Base-by-base conservation (phyloP, 2,113 vertebrate species). In the Thamnaconus septentrionalis region DNA sequence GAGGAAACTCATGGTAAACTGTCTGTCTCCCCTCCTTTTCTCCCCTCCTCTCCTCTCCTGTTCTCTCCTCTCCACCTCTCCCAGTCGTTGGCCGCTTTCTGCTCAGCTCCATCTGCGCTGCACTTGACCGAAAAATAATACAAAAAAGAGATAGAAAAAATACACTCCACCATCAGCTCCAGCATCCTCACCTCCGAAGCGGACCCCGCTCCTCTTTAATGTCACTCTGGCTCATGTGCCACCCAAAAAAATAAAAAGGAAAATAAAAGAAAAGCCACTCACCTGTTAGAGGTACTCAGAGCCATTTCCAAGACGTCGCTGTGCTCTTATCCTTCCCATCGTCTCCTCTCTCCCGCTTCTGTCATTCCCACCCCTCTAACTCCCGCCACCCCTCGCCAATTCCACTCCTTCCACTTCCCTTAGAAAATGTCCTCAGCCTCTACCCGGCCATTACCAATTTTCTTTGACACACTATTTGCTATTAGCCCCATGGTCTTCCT, bases 371-470 rank as follows among this genome's bases (percentile, higher is more conserved):
- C 67, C 61, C 69, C 81, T 31, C 18, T 73, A 64, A 69, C 66
- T 82, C 71, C 68, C 73, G 72, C 76, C 75, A 3, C 64, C 72
- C 73, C 77, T 65, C 73, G 51, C 64, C 66, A 80, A 84, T 85
- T 80, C 73, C 53, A 57, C 69, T 71, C 76, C 74, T 76, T 84
- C 75, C 72, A 74, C 71, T 77, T 82, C 61, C 68, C 75, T 71
- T 75, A 78, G 18, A 82, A 75, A 80, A 84, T 18, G 40, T 76
- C 75, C 67, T 79, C 78, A 62, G 71, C 78, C 74, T 67, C 73
- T 70, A 81, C 63, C 76, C 73, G 66, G 80, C 84, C 81, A 83
- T 89, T 81, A 81, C 76, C 82, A 82, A 85, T 88, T 84, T 83
- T 74, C 73, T 69, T 73, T 78, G 78, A 85, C 81, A 76, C 77